Base-by-base conservation (phyloP, 2,113 vertebrate genomes). In the Protobothrops flavoviridis region DNA sequence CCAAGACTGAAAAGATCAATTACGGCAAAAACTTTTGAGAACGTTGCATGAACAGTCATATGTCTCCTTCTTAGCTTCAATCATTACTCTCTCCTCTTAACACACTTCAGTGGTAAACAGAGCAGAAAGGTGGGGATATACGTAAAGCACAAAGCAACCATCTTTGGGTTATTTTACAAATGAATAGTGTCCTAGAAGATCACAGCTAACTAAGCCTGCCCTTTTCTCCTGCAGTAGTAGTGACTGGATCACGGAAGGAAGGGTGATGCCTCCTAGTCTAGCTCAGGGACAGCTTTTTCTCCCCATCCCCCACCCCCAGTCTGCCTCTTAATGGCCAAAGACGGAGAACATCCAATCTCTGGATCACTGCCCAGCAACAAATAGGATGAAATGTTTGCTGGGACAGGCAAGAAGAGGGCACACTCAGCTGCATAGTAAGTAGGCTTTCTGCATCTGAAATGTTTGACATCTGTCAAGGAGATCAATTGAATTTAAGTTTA, bases 401-500 rank as follows among this genome's bases (percentile, higher is more conserved):
- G 87, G 92, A 61, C 43, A 90, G 86, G 88, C 53, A 93, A 93
- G 92, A 89, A 89, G 64, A 53, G 33, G 69, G 56, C 33, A 59
- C 45, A 53, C 93, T 89, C 90, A 53, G 87, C n/a, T n/a, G 91
- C 91, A 85, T 74, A 92, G 45, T 21, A 55, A 55, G 91, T 13
- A 87, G 85, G 26, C 33, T 90, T 50, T 61, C 89, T 90, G 89
- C 92, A 53, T 57, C 43, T 86, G 91, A 90, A 88, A 59, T 26
- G 85, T 52, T 43, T 87, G 23, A 57, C 23, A 87, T 74, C 89
- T 59, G 91, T 81, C 52, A 88, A 90, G 91, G 89, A 90, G 92
- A 93, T 90, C 89, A 93, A 90, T 86, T 93, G 92, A 90, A 93
- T 90, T 93, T 93, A 50, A 90, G 45, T 93, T 93, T 93, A 90